These are phyloP conservation scores for Cynocephalus volans DNA, from an alignment of 2,113 vertebrate species.

Conservation along the genomic window DNA sequence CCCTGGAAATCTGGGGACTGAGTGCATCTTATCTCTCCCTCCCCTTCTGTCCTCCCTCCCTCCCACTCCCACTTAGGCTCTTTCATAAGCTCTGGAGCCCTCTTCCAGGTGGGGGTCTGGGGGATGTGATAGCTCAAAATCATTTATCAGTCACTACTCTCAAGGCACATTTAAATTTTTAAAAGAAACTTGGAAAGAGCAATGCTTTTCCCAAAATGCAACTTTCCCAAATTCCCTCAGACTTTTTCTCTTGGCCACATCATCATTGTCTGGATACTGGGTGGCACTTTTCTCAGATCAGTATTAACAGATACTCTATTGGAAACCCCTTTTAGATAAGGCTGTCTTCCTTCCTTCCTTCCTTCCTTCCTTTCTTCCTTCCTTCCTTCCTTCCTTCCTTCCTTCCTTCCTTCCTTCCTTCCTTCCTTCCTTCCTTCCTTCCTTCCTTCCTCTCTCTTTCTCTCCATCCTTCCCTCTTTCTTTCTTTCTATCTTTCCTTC, in stretches of 20 bases:
- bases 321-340: background rate
- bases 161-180: background rate
- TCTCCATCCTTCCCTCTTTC: too few species aligned
- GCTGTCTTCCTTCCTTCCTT: background rate
- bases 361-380: too few species aligned
- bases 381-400: rapidly evolving
- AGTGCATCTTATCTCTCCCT: background rate
- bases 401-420: too few species aligned
- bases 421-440: background rate
- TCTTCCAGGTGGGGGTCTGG: background rate
- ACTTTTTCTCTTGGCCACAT: background rate
- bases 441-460: too few species aligned
- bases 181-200: background rate
- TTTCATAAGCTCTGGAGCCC: background rate
- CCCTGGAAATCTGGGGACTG: background rate
- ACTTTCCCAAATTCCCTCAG: background rate
- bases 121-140: background rate
- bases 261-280: background rate
- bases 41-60: too few species aligned
- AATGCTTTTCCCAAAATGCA: background rate
- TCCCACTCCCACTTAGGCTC: background rate
- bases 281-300: background rate
- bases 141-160: background rate
- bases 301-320: background rate
- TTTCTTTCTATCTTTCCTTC: background rate